Base-by-base conservation (phyloP, 2,797 vertebrate species). In the Sebastes itinus region DNA sequence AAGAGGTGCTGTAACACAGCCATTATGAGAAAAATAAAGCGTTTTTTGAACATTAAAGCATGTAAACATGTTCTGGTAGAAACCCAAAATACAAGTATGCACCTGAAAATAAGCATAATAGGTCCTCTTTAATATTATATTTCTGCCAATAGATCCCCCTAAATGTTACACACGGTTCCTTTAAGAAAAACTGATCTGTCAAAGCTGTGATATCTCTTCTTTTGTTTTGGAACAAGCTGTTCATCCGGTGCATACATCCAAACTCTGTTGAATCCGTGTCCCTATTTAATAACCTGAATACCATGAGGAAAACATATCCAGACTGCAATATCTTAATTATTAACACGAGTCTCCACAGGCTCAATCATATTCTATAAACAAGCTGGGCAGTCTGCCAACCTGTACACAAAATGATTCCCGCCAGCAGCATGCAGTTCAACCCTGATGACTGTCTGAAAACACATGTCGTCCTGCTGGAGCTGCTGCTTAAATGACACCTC, bases 401-500 rank as follows among this genome's bases (percentile, higher is more conserved):
- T 72, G 67, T 35, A 61, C 23, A 63, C 59, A 83, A 52, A 72
- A 55, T 14, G 8, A 71, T 28, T 32, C 65, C 78, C 46, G 20
- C 22, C 30, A 67, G 71, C 49, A 0, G 46, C 46, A 49, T 22
- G 58, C 70, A 83, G 42, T 30, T 58, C 11, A 58, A 70, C 28
- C 52, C 22, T 12, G 42, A 73, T 70, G 54, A 55, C 27, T 75
- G 18, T 56, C 27, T 75, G 49, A 77, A 86, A 88, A 79, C 86
- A 86, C 52, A 76, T 77, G 77, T 78, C 7, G 9, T 67, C 61
- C 55, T 54, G 67, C 16, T 82, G 73, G 12, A 73, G 72, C 77
- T 70, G 69, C 64, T 73, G 70, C 58, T 70, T 59, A 52, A 74
- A 68, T 61, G 38, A 86, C 80, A 87, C 84, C 81, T 76, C 66